Percentiles rank a stretch among this genome's conserved stretches.
These are phyloP conservation scores for Mythimna vitellina DNA, from an alignment of 2,888 invertebrate species.

Conservation along the genomic window DNA sequence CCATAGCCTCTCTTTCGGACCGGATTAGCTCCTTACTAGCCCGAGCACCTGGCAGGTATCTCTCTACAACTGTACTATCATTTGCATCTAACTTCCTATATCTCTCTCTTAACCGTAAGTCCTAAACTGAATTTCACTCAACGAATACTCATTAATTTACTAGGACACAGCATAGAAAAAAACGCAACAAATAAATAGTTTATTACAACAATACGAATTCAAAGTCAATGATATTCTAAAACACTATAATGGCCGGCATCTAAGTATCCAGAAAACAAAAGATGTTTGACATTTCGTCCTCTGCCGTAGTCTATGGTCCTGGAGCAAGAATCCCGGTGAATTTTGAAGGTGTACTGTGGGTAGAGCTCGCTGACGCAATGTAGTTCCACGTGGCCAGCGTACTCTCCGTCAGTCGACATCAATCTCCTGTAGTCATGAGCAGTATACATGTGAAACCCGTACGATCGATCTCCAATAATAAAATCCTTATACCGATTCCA, in stretches of 20 bases:
- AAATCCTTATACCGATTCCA: slow-evolving; percentile 85
- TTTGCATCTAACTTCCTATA: slow-evolving; percentile 3
- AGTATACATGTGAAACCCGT: slow-evolving; percentile 72
- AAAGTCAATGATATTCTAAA: slow-evolving; percentile 75
- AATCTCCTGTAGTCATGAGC: slow-evolving; percentile 76
- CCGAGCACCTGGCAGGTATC: no score
- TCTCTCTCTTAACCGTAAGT: not conserved
- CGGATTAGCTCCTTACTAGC: no score
- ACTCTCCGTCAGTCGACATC: slow-evolving; percentile 84
- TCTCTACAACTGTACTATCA: no score
- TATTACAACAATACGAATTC: slow-evolving; percentile 33
- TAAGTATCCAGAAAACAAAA: slow-evolving; percentile 83
- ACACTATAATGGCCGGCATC: slow-evolving; percentile 87
- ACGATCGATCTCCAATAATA: slow-evolving; percentile 84
- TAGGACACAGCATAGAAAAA: not conserved
- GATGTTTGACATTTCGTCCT: slow-evolving; percentile 78
- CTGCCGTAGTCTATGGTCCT: slow-evolving; percentile 83
- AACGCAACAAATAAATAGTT: slow-evolving; percentile 19
- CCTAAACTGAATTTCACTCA: not conserved
- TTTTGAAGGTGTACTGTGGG: slow-evolving; percentile 80
- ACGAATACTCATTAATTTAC: not conserved
- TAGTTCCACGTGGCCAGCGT: slow-evolving; percentile 85
- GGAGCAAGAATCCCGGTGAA: slow-evolving; percentile 77
- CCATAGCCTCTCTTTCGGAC: no score
- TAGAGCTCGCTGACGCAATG: slow-evolving; percentile 82